These are phyloP conservation scores for Eurytoma californica DNA, from an alignment of 2,888 invertebrate genomes.

Conservation along the genomic window DNA sequence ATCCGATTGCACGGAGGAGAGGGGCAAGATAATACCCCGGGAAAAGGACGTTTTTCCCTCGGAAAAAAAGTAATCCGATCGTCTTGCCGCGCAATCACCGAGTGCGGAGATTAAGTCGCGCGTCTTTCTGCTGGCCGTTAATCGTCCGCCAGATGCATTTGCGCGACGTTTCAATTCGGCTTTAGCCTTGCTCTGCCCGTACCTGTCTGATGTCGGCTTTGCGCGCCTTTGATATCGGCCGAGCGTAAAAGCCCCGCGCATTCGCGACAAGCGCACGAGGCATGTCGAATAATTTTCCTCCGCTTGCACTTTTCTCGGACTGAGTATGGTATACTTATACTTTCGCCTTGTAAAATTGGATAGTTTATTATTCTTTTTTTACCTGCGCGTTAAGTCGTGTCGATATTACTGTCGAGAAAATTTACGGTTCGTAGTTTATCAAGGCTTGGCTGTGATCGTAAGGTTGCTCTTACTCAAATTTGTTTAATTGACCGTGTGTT, in stretches of 20 bases:
- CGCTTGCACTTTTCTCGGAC: no score
- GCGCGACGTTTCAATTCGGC: conserved; percentile 44
- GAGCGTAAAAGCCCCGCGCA: neutral
- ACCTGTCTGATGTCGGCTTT: neutral
- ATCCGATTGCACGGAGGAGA: neutral
- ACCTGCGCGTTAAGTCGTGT: conserved; percentile 1
- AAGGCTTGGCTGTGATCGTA: neutral
- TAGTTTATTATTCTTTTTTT: neutral
- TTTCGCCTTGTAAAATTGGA: neutral
- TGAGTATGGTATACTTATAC: neutral
- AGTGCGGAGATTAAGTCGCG: conserved; percentile 32
- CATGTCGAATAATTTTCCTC: conserved; percentile 28
- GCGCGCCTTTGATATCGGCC: conserved; percentile 7
- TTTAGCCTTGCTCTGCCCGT: neutral
- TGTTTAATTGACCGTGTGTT: neutral
- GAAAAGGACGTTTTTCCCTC: conserved; percentile 27
- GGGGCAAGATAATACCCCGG: neutral
- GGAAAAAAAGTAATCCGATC: conserved; percentile 43
- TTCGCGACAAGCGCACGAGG: neutral
- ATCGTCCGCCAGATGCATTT: neutral
- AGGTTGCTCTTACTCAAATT: conserved; percentile 2
- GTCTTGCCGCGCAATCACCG: neutral
- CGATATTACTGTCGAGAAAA: conserved; percentile 15
- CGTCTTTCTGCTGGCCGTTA: conserved; percentile 2
- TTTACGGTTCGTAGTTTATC: neutral